Conservation (phyloP, 1,140 invertebrate genomes). For the Bombus impatiens region DNA sequence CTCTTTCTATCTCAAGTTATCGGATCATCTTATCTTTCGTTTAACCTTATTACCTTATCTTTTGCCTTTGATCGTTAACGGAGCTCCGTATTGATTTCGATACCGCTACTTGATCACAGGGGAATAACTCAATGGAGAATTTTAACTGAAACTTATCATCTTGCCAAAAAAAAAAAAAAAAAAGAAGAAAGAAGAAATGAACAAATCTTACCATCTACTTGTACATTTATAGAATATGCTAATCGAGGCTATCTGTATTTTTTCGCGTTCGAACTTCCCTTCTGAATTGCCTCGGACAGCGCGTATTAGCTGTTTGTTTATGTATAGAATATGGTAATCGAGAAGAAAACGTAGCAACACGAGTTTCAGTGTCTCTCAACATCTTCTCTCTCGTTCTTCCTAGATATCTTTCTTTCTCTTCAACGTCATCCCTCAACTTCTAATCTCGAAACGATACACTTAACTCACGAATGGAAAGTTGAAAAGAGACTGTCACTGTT, state of each 20-base stretch:
- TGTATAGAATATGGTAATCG: slow-evolving; percentile 24
- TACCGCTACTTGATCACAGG: neutral
- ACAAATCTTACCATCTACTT: neutral
- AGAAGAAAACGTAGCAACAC: neutral
- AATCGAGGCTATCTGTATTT: neutral
- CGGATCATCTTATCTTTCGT: neutral
- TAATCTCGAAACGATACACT: too few species aligned
- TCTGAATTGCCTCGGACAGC: neutral
- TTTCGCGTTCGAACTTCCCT: too few species aligned
- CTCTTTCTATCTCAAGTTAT: neutral
- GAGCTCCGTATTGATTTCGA: neutral
- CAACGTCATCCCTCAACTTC: too few species aligned
- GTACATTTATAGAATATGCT: slow-evolving; percentile 16
- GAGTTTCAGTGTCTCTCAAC: neutral
- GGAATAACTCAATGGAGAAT: neutral
- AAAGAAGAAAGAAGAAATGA: fast-evolving
- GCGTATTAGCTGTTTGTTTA: slow-evolving; percentile 7
- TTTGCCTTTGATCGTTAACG: neutral
- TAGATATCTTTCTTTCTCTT: too few species aligned
- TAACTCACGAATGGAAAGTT: too few species aligned
- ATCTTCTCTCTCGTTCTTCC: too few species aligned
- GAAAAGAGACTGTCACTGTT: too few species aligned
- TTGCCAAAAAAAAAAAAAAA: neutral
- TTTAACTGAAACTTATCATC: neutral
- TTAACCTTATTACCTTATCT: neutral